phyloP scores from a whole-genome alignment of 92 coral and sea anemone species.

The Pocillopora meandrina region DNA sequence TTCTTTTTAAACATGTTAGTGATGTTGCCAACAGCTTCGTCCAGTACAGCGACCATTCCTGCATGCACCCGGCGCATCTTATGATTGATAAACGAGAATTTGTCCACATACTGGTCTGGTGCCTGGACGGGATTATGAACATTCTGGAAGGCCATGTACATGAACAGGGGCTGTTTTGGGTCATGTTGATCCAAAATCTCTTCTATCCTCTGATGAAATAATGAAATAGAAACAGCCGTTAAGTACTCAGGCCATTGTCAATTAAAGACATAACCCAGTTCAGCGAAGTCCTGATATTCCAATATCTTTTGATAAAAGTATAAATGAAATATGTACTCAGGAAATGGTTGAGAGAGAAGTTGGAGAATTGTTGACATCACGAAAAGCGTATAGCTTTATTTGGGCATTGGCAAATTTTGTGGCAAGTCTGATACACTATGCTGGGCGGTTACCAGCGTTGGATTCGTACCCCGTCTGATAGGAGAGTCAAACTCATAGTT shows the following conservation, averaged over 20 bases:
- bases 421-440: too few relatives aligned
- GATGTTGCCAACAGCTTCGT: slow-evolving; percentile 77
- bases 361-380: too few relatives aligned
- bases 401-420: too few relatives aligned
- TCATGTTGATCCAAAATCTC: slow-evolving; percentile 54
- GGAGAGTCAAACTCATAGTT: too few relatives aligned
- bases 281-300: too few relatives aligned
- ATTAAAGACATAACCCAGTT: background rate
- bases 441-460: too few relatives aligned
- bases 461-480: too few relatives aligned
- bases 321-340: too few relatives aligned
- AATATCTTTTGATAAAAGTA: too few relatives aligned
- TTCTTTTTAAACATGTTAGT: slow-evolving; percentile 44
- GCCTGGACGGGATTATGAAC: slow-evolving; percentile 72
- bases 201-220: slow-evolving; percentile 45
- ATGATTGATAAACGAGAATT: slow-evolving; percentile 55
- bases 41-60: slow-evolving; percentile 73
- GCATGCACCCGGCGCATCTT: slow-evolving; percentile 53
- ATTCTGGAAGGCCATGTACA: slow-evolving; percentile 72
- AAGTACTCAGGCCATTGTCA: background rate
- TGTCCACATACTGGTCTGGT: slow-evolving; percentile 50
- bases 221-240: background rate
- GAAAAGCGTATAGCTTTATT: too few relatives aligned
- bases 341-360: too few relatives aligned
- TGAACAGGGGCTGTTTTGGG: slow-evolving; percentile 59